Conservation (phyloP, 2,113 vertebrate species). For the Fregetta grallaria region DNA sequence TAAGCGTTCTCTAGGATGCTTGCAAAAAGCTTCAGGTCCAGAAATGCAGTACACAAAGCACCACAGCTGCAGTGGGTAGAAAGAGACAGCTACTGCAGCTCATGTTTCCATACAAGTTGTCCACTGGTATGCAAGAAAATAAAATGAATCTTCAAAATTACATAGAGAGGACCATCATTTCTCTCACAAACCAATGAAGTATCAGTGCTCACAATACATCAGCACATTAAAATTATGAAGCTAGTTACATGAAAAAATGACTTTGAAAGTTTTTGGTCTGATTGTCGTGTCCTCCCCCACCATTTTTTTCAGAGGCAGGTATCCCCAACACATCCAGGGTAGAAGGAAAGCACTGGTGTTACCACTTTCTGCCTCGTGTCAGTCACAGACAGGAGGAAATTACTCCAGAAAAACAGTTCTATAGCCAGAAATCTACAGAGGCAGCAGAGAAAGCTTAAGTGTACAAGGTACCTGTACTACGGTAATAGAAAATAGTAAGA, state of each 20-base stretch:
- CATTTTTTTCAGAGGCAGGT: background rate
- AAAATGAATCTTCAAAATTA: background rate
- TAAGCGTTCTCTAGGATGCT: background rate
- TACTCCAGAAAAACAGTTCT: background rate
- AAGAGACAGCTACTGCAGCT: background rate
- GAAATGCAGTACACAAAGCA: background rate
- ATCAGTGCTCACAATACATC: background rate
- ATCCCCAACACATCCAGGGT: background rate
- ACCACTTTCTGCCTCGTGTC: background rate
- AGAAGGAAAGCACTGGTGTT: background rate
- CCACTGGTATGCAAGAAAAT: background rate
- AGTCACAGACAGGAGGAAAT: background rate
- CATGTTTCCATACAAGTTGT: background rate
- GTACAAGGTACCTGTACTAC: background rate
- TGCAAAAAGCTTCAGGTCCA: background rate
- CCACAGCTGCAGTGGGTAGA: background rate
- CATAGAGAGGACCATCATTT: background rate
- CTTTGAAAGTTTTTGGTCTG: background rate
- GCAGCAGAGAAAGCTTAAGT: background rate
- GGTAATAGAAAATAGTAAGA: background rate
- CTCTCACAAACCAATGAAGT: background rate
- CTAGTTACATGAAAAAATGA: background rate
- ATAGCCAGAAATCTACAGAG: background rate
- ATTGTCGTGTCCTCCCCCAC: background rate
- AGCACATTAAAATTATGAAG: background rate